These are phyloP conservation scores for Mormyrus hasselquistii DNA, from an alignment of 2,797 vertebrate genomes.

Conservation along the genomic window DNA sequence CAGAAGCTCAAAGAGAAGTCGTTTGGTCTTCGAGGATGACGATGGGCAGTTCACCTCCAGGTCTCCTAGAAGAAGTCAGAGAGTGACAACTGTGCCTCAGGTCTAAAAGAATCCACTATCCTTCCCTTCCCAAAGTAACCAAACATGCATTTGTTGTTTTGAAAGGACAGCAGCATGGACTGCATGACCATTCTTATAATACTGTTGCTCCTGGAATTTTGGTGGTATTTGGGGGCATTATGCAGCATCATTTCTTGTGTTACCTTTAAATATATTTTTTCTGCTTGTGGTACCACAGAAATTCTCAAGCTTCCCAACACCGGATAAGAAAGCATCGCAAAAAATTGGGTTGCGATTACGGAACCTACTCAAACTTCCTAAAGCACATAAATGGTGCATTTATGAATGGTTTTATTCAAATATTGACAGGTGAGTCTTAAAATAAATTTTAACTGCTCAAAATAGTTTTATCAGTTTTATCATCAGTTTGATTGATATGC, in stretches of 20 bases:
- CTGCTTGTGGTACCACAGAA: constrained; percentile 53
- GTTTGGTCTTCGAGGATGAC: constrained; percentile 69
- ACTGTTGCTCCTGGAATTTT: background rate
- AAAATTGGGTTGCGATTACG: constrained; percentile 74
- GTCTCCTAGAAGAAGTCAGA: constrained; percentile 72
- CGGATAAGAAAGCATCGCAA: constrained; percentile 73
- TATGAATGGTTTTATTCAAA: constrained; percentile 82
- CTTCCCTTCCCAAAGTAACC: background rate
- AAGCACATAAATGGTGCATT: constrained; percentile 80
- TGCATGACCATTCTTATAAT: background rate
- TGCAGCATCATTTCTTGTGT: background rate
- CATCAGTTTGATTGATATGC: background rate
- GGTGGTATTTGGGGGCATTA: background rate
- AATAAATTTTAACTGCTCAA: background rate
- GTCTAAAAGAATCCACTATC: constrained; percentile 35
- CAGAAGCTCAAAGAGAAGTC: constrained; percentile 71
- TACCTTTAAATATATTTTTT: background rate
- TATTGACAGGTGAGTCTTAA: constrained; percentile 66
- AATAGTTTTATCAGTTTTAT: background rate
- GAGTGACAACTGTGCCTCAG: constrained; percentile 65
- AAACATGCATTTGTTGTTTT: background rate
- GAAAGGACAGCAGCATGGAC: background rate
- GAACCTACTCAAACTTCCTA: constrained; percentile 74
- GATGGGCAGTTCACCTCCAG: constrained; percentile 69
- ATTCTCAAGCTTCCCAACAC: constrained; percentile 64